phyloP scores from a whole-genome alignment of 1,140 invertebrate genomes.

The Aphis gossypii region DNA sequence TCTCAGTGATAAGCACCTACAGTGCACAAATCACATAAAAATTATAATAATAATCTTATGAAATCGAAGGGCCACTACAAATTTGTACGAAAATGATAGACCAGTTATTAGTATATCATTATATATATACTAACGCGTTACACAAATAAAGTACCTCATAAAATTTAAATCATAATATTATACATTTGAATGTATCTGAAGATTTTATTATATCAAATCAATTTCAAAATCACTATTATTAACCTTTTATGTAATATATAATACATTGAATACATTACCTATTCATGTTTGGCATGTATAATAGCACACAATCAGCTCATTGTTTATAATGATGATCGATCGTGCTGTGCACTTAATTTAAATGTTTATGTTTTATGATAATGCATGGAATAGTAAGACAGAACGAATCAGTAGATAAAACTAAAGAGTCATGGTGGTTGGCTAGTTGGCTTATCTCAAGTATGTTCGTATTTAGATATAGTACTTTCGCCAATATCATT shows the following conservation, averaged over 20 bases:
- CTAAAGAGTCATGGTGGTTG: background rate
- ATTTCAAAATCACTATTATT: background rate
- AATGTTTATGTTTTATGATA: background rate
- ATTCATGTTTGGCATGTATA: background rate
- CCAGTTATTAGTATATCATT: background rate
- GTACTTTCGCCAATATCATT: background rate
- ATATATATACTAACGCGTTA: background rate
- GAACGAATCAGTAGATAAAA: background rate
- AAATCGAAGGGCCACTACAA: background rate
- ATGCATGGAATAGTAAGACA: background rate
- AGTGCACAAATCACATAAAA: background rate
- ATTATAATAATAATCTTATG: background rate
- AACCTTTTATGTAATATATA: background rate
- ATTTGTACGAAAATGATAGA: background rate
- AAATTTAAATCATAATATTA: background rate
- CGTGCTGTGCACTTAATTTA: background rate
- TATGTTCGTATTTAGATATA: background rate
- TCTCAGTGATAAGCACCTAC: too few species aligned
- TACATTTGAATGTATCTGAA: background rate
- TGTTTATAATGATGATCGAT: background rate
- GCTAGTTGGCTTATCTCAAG: background rate
- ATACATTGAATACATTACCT: background rate
- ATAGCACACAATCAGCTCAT: background rate
- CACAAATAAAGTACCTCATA: background rate
- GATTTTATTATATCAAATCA: background rate